Conservation (phyloP, 30 jellyfish, hydroid and myxozoan species). For the Cassiopea xamachana region DNA sequence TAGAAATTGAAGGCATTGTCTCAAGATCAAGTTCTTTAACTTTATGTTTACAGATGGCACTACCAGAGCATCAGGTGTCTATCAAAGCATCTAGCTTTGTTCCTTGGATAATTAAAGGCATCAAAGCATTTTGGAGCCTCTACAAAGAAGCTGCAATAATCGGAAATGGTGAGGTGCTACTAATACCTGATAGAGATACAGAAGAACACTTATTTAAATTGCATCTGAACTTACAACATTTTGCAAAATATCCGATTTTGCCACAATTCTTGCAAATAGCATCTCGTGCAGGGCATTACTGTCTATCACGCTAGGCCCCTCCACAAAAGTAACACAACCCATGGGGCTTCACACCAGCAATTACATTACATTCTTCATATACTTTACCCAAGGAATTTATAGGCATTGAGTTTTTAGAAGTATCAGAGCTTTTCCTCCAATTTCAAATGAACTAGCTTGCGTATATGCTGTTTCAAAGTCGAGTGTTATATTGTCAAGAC, state of each 20-base stretch:
- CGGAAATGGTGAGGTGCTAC: not conserved
- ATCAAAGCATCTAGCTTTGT: not conserved
- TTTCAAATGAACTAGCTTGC: conserved; percentile 21
- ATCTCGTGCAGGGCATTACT: not conserved
- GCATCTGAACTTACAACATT: not conserved
- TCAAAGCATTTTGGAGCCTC: conserved; percentile 20
- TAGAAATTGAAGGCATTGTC: not conserved
- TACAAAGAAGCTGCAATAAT: not conserved
- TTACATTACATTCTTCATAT: not conserved
- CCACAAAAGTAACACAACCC: conserved; percentile 5
- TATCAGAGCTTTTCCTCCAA: not conserved
- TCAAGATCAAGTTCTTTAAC: conserved; percentile 7
- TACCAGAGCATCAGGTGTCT: conserved; percentile 5
- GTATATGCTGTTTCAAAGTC: conserved; percentile 25
- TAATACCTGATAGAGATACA: not conserved
- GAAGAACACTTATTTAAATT: not conserved
- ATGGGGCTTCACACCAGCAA: not conserved
- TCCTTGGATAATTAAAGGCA: not conserved
- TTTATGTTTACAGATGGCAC: not conserved
- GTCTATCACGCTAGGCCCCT: not conserved
- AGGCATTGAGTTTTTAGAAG: not conserved
- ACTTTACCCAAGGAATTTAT: not conserved
- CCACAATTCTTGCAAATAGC: conserved; percentile 14
- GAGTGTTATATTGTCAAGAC: conserved; percentile 23
- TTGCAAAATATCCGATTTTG: conserved; percentile 6